These are phyloP conservation scores for Lepus timidus DNA, from an alignment of 2,113 vertebrate species.

Conservation along the genomic window DNA sequence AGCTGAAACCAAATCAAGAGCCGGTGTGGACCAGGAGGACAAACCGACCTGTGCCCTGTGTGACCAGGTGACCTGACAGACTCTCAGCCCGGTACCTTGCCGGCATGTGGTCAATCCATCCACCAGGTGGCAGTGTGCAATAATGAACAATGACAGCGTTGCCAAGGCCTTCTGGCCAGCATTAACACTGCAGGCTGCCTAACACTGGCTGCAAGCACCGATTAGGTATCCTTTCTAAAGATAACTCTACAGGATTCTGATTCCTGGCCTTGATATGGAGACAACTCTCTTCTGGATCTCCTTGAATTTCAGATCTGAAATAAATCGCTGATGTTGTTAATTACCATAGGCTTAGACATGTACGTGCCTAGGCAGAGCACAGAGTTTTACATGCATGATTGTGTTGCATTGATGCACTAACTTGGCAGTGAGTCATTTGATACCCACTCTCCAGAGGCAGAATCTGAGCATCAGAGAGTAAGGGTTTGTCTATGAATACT, in stretches of 20 bases:
- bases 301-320: constrained; percentile 47
- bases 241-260: not conserved
- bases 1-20: not conserved
- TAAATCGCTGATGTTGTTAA: not conserved
- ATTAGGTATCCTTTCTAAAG: constrained; percentile 18
- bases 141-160: constrained; percentile 68
- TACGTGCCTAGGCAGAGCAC: not conserved
- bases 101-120: constrained; percentile 22
- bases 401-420: not conserved
- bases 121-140: constrained; percentile 85
- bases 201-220: constrained; percentile 11
- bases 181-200: not conserved
- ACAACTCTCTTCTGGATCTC: not conserved
- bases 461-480: not conserved
- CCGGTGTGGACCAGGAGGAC: not conserved
- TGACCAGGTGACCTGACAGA: not conserved
- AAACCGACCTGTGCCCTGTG: not conserved
- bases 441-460: not conserved
- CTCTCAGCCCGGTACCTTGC: not conserved
- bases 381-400: not conserved
- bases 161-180: not conserved
- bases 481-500: not conserved
- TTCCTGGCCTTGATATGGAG: not conserved
- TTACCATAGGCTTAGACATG: not conserved
- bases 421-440: not conserved